A percentile compares a stretch with the other conserved stretches of the same genome.
Conservation (phyloP, 2,797 vertebrate species). For the Gallinago stenura region DNA sequence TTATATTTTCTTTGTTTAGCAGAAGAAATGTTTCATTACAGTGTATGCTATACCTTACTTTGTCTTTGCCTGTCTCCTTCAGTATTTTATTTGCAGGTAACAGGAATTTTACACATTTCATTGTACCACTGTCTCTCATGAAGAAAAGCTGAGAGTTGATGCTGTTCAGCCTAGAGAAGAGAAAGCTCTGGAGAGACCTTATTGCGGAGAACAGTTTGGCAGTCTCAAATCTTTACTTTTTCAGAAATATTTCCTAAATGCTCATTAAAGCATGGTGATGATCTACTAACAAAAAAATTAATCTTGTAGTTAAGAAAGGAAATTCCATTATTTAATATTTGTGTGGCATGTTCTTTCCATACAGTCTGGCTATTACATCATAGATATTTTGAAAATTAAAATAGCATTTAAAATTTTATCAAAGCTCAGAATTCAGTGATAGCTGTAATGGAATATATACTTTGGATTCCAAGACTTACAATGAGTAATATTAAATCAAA, state of each 20-base stretch:
- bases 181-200: background rate
- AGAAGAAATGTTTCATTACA: background rate
- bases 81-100: background rate
- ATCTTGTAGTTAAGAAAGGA: background rate
- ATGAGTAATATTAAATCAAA: background rate
- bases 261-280: background rate
- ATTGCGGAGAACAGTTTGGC: background rate
- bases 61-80: background rate
- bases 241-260: background rate
- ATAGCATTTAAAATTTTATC: background rate
- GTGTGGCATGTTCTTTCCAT: background rate
- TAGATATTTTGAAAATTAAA: background rate
- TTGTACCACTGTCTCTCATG: background rate
- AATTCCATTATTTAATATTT: background rate
- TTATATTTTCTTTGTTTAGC: background rate
- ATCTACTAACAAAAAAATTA: background rate
- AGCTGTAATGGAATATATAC: background rate
- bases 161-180: too few relatives aligned
- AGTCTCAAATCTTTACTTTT: background rate
- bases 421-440: background rate
- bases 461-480: background rate
- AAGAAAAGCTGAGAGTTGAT: background rate
- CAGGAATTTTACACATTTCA: background rate
- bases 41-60: background rate
- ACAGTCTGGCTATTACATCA: background rate